These are phyloP conservation scores for Cepphus grylle DNA, from an alignment of 2,113 vertebrate genomes.

Conservation along the genomic window DNA sequence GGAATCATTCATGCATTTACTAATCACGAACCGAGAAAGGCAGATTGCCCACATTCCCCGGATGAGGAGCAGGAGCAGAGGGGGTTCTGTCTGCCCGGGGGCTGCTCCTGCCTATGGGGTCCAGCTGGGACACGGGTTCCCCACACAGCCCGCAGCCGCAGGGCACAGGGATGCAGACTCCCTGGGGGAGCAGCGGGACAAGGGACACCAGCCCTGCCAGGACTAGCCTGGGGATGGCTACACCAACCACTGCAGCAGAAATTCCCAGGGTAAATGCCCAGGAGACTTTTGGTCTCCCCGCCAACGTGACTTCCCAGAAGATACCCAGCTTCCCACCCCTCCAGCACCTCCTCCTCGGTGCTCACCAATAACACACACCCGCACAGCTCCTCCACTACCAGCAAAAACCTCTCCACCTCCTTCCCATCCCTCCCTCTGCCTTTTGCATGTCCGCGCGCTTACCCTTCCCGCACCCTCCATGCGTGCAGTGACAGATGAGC, in stretches of 20 bases:
- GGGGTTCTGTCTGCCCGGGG: rapidly evolving
- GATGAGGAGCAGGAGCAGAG: not conserved
- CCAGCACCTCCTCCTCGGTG: not conserved
- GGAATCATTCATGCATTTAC: not conserved
- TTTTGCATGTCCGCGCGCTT: not conserved
- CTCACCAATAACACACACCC: not conserved
- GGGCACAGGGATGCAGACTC: not conserved
- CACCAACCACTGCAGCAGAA: not conserved
- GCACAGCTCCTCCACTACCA: not conserved
- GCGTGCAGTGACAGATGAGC: rapidly evolving
- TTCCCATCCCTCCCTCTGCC: not conserved
- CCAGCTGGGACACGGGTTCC: rapidly evolving
- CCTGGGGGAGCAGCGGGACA: not conserved
- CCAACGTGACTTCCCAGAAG: not conserved
- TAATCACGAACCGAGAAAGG: not conserved
- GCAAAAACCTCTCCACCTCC: not conserved
- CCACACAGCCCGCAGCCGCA: rapidly evolving
- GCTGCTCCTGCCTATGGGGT: rapidly evolving
- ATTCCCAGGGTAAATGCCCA: not conserved
- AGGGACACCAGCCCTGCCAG: not conserved
- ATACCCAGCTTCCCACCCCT: not conserved
- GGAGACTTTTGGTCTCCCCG: not conserved
- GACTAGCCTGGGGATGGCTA: not conserved
- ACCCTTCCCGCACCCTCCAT: not conserved
- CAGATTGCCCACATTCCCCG: not conserved